Evolutionary conservation across 2,113 vertebrate genomes (phyloP).

Genomic region (Acrocephalus arundinaceus): DNA sequence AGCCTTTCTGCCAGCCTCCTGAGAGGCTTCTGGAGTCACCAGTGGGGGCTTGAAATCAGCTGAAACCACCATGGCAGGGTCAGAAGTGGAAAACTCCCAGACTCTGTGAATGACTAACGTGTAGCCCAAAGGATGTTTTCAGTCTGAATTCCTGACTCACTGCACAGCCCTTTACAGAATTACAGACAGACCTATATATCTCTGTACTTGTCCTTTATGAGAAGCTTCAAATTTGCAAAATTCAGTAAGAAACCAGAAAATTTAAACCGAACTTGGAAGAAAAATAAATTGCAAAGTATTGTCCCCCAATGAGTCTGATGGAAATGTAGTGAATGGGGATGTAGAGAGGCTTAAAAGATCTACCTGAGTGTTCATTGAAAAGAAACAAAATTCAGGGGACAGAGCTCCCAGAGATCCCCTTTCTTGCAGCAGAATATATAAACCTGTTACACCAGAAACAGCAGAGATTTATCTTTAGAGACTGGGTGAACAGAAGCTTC

Average conservation of each 20-base stretch:
- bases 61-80: neutral
- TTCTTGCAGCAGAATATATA: neutral
- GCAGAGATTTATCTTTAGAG: neutral
- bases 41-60: slow-evolving; percentile 7
- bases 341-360: neutral
- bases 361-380: neutral
- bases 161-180: neutral
- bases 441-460: neutral
- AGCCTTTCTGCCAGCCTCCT: neutral
- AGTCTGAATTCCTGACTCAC: neutral
- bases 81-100: neutral
- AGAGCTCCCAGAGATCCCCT: neutral
- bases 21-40: neutral
- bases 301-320: neutral
- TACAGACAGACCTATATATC: neutral
- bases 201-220: neutral
- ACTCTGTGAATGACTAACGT: neutral
- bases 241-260: neutral
- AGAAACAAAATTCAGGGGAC: neutral
- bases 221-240: neutral
- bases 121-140: neutral
- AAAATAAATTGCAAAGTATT: neutral
- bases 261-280: neutral
- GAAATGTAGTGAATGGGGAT: neutral
- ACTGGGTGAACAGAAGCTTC: neutral